Percentiles rank a stretch among this genome's conserved stretches.
These are phyloP conservation scores for Zeuzera pyrina DNA, from an alignment of 2,888 invertebrate genomes.

Conservation along the genomic window DNA sequence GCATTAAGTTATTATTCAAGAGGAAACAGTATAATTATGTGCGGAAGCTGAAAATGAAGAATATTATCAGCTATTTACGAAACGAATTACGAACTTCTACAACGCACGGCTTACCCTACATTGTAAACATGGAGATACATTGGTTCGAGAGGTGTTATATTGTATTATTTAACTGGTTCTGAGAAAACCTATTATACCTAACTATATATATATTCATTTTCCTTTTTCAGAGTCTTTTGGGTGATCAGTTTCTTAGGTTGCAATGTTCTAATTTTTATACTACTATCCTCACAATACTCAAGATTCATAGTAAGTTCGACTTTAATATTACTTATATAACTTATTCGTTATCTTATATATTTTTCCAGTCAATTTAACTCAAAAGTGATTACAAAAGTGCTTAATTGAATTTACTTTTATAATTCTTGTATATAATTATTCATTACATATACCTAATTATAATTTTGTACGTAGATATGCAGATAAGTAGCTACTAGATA, in stretches of 20 bases:
- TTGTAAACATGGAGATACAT: conserved; percentile 41
- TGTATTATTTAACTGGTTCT: conserved; percentile 4
- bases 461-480: too few species aligned
- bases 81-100: conserved; percentile 42
- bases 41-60: conserved; percentile 29
- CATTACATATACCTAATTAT: too few species aligned
- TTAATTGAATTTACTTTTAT: too few species aligned
- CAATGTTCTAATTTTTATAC: conserved; percentile 27
- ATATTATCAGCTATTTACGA: conserved; percentile 40
- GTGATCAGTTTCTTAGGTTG: conserved; percentile 30
- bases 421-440: too few species aligned
- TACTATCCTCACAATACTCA: conserved; percentile 38
- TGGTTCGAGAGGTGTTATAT: conserved; percentile 42
- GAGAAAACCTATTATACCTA: too few species aligned
- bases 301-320: conserved; percentile 51
- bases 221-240: conserved; percentile 49
- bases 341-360: too few species aligned
- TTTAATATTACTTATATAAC: too few species aligned
- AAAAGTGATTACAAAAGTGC: too few species aligned
- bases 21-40: conserved; percentile 39
- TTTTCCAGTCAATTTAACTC: too few species aligned
- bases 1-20: conserved; percentile 31
- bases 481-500: too few species aligned
- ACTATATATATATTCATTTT: too few species aligned
- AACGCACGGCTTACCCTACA: conserved; percentile 49